These are phyloP conservation scores for Etheostoma spectabile DNA, from an alignment of 2,113 vertebrate genomes.

Conservation along the genomic window DNA sequence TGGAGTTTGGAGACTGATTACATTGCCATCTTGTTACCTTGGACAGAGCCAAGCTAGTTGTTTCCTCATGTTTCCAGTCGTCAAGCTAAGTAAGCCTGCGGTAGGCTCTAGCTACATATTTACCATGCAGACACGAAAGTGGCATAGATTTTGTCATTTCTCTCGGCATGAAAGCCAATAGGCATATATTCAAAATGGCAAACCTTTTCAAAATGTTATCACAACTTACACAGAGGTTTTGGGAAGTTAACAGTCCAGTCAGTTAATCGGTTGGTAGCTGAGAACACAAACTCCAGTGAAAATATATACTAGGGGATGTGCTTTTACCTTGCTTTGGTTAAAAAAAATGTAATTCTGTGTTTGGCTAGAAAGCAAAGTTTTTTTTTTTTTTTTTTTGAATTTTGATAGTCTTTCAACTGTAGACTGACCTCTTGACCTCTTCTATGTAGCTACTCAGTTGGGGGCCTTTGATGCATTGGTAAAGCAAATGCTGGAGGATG, in stretches of 20 bases:
- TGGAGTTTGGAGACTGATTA: not conserved
- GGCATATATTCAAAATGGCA: too few species aligned
- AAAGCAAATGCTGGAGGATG: conserved; percentile 98
- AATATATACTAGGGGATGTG: not conserved
- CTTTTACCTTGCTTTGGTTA: not conserved
- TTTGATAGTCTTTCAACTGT: conserved; percentile 11
- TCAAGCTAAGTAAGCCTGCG: not conserved
- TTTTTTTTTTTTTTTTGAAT: too few species aligned
- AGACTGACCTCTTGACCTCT: conserved; percentile 31
- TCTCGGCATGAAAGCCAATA: too few species aligned
- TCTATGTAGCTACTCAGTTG: conserved; percentile 87
- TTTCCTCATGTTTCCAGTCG: not conserved
- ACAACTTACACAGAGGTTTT: too few species aligned
- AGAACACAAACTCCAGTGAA: conserved; percentile 2
- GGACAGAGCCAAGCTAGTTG: not conserved
- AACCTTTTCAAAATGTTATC: too few species aligned
- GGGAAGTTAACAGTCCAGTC: too few species aligned
- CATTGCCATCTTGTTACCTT: not conserved
- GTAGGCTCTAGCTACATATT: not conserved
- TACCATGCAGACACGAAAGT: not conserved
- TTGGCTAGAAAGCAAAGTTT: too few species aligned
- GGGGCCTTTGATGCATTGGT: conserved; percentile 93
- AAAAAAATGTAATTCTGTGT: too few species aligned
- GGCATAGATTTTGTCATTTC: too few species aligned
- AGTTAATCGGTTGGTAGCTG: not conserved